phyloP scores from a whole-genome alignment of 1,140 invertebrate genomes.

The Macrobrachium nipponense region DNA sequence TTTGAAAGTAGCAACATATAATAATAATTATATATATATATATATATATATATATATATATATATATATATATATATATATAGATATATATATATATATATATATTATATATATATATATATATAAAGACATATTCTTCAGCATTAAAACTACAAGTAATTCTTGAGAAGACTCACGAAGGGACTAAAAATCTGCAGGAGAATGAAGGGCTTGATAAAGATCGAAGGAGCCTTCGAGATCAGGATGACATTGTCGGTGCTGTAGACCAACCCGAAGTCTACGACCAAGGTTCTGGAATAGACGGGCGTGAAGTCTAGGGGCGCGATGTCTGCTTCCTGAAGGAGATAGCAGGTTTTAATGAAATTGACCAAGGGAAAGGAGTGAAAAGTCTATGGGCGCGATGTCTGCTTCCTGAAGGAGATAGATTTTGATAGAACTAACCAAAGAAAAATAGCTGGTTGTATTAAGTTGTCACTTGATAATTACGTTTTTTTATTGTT shows the following conservation, averaged over 20 bases:
- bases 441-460: too few species aligned
- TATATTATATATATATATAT: too few species aligned
- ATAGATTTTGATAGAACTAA: background rate
- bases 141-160: too few species aligned
- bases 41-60: too few species aligned
- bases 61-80: too few species aligned
- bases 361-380: too few species aligned
- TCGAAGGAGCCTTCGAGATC: conserved; percentile 30
- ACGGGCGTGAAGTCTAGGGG: conserved; percentile 48
- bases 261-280: conserved; percentile 49
- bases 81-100: too few species aligned
- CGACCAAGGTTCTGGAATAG: conserved; percentile 30
- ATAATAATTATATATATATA: too few species aligned
- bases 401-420: conserved; percentile 33
- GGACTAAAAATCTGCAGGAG: conserved; percentile 42
- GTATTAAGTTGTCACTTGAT: background rate
- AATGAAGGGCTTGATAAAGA: conserved; percentile 20
- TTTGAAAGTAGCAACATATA: too few species aligned
- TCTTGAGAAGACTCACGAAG: conserved; percentile 5
- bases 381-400: conserved; percentile 33
- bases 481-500: background rate
- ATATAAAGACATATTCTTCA: too few species aligned
- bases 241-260: conserved; percentile 52
- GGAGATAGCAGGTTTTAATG: background rate
- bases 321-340: conserved; percentile 31